Evolutionary conservation across 1,140 invertebrate genomes (phyloP).

Genomic region (Heliothis virescens): DNA sequence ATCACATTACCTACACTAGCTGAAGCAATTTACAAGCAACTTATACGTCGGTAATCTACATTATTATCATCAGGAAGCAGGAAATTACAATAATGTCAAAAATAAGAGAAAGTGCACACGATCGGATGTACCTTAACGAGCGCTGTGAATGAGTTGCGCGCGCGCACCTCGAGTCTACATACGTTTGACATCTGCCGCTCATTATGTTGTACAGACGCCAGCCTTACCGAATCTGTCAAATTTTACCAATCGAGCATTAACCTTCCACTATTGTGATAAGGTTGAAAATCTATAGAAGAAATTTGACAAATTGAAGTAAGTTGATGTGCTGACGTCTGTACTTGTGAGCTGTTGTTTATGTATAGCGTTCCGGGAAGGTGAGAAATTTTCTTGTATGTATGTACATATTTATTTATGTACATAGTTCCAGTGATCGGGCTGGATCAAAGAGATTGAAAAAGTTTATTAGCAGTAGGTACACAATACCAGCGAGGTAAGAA

Average conservation of each 20-base stretch:
- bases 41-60: too few relatives aligned
- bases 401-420: background rate
- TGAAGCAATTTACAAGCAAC: too few relatives aligned
- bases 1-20: too few relatives aligned
- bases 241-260: too few relatives aligned
- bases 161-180: constrained; percentile 1
- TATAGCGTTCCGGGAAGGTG: background rate
- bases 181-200: constrained; percentile 3
- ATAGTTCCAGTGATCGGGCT: background rate
- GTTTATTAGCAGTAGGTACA: background rate
- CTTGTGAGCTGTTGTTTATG: background rate
- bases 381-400: background rate
- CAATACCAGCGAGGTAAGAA: background rate
- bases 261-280: too few relatives aligned
- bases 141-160: background rate
- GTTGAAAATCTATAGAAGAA: too few relatives aligned
- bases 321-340: too few relatives aligned
- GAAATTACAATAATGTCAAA: background rate
- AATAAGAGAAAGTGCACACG: constrained; percentile 2
- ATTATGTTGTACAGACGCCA: too few relatives aligned
- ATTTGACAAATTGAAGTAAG: too few relatives aligned
- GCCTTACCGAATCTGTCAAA: too few relatives aligned
- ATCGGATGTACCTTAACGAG: background rate
- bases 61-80: background rate
- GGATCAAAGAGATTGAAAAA: background rate